phyloP scores from a whole-genome alignment of 1,140 invertebrate species.

The Caenorhabditis brenneri region DNA sequence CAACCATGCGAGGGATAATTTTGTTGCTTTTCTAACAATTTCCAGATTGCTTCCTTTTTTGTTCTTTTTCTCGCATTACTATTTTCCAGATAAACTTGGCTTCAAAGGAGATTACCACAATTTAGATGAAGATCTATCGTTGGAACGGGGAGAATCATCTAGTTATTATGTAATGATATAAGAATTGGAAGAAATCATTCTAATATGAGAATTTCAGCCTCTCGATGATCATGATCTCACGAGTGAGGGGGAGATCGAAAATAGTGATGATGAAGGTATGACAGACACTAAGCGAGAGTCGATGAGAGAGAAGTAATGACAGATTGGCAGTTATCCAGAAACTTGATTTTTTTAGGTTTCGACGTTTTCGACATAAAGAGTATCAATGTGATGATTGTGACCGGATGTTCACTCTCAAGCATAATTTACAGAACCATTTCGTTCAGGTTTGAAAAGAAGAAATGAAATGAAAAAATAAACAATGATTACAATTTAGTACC shows the following conservation, averaged over 20 bases:
- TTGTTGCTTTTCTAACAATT: conserved; percentile 22
- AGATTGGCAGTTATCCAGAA: not conserved
- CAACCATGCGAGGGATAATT: conserved; percentile 22
- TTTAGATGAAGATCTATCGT: not conserved
- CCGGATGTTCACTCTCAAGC: conserved; percentile 34
- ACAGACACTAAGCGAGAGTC: not conserved
- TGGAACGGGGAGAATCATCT: not conserved
- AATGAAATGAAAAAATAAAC: not conserved
- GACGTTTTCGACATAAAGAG: conserved; percentile 40
- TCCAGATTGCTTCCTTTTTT: not conserved
- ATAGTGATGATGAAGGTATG: not conserved
- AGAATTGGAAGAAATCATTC: too few species aligned
- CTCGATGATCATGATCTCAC: not conserved
- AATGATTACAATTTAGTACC: not conserved
- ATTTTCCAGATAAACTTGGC: not conserved
- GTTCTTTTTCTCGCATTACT: not conserved
- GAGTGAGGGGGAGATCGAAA: not conserved
- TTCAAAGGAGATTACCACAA: not conserved
- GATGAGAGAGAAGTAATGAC: not conserved
- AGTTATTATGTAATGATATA: not conserved
- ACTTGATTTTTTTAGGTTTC: conserved; percentile 16
- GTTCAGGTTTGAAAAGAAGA: not conserved
- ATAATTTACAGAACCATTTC: conserved; percentile 31
- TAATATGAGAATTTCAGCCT: not conserved
- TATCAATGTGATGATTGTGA: conserved; percentile 43